These are phyloP conservation scores for Ernsta delagoae DNA, from an alignment of 2,888 invertebrate genomes.

Conservation along the genomic window DNA sequence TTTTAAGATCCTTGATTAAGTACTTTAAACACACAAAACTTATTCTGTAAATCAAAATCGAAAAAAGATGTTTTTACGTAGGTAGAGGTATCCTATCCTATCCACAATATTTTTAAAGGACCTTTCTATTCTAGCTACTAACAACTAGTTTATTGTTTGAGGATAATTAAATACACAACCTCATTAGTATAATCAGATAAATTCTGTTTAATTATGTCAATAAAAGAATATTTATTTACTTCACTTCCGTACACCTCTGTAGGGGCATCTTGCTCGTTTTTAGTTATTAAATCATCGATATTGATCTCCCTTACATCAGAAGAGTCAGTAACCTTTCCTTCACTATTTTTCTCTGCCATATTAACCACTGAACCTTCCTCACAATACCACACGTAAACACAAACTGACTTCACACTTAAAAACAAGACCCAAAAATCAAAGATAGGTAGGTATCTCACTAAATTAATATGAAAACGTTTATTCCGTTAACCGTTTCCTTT, in stretches of 20 bases:
- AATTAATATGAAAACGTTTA: slow-evolving; percentile 50
- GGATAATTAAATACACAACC: too few relatives aligned
- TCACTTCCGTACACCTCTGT: slow-evolving; percentile 57
- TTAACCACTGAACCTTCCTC: slow-evolving; percentile 43
- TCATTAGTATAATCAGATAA: too few relatives aligned
- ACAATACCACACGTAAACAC: slow-evolving; percentile 48
- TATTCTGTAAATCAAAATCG: too few relatives aligned
- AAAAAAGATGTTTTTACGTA: too few relatives aligned
- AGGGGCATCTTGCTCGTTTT: slow-evolving; percentile 48
- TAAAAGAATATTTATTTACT: slow-evolving; percentile 50
- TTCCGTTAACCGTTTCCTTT: slow-evolving; percentile 60
- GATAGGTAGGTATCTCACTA: slow-evolving; percentile 3
- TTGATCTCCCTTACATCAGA: slow-evolving; percentile 46
- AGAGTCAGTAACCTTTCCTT: slow-evolving; percentile 55
- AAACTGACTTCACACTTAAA: slow-evolving; percentile 50
- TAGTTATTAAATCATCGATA: slow-evolving; percentile 35
- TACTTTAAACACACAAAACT: too few relatives aligned
- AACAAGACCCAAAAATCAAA: slow-evolving; percentile 13
- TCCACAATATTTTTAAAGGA: too few relatives aligned
- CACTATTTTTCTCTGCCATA: slow-evolving; percentile 42
- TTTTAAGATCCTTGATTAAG: too few relatives aligned
- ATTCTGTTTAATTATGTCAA: not conserved
- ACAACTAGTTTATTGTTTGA: too few relatives aligned
- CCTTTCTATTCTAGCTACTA: too few relatives aligned
- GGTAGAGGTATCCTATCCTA: too few relatives aligned